Evolutionary conservation across 2,888 invertebrate species (phyloP).

Genomic region (Yponomeuta malinellus): DNA sequence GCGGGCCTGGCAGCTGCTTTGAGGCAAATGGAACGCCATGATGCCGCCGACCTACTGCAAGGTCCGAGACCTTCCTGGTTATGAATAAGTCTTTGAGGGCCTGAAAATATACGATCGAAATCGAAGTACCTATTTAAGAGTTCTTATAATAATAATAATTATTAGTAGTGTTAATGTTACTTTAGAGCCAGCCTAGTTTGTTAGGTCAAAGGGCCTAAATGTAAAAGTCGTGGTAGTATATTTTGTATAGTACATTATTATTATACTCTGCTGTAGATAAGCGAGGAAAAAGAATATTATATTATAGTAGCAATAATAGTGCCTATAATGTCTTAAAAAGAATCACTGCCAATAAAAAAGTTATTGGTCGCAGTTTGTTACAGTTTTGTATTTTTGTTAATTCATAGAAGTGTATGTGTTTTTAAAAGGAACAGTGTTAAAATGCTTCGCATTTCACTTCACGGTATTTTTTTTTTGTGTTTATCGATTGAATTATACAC

Average conservation of each 20-base stretch:
- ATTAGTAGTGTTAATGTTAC: conserved; percentile 63
- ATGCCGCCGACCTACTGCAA: conserved; percentile 62
- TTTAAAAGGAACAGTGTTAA: conserved; percentile 33
- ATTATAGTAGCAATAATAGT: conserved; percentile 74
- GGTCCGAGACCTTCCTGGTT: conserved; percentile 63
- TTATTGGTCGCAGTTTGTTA: conserved; percentile 49
- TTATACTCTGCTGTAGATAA: conserved; percentile 65
- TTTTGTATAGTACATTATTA: conserved; percentile 63
- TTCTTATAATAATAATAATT: conserved; percentile 32
- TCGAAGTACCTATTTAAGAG: conserved; percentile 12
- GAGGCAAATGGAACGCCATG: conserved; percentile 63
- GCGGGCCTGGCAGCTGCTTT: conserved; percentile 79
- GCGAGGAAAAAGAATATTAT: conserved; percentile 56
- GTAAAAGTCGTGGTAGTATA: conserved; percentile 68
- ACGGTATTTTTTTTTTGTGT: conserved; percentile 33
- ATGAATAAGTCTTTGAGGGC: conserved; percentile 40
- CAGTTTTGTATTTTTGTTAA: conserved; percentile 46
- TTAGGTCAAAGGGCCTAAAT: conserved; percentile 53
- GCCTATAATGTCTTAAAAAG: conserved; percentile 71
- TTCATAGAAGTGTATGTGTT: conserved; percentile 62
- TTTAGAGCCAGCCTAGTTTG: conserved; percentile 61
- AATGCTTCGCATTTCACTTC: conserved; percentile 38
- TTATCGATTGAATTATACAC: conserved; percentile 21
- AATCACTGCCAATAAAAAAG: conserved; percentile 43
- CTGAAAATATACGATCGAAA: background rate